Evolutionary conservation across 2,888 invertebrate genomes (phyloP), one percentile per base, ranked within the genome.

Genomic region (Sphaerophoria rueppellii): DNA sequence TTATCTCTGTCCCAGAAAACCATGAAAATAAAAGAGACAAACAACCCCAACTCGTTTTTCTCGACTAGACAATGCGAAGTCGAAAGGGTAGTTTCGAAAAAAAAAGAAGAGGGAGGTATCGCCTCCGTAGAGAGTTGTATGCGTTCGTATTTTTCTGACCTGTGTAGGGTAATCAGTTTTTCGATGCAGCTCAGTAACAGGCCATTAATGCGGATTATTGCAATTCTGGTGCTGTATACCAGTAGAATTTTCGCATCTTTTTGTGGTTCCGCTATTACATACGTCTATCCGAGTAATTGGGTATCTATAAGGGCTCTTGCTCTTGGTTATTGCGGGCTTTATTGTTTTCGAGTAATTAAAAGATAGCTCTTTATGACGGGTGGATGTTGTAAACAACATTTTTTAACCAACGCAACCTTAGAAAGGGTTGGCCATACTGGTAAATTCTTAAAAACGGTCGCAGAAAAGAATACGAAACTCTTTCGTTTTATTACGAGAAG

Each of bases 131-230:
- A 24, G 65, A 69, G 43, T 71, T 69, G 57, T 43, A 32, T 72
- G 24, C 24, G 61, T 72, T 37, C 9, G 14, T 71, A 43, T 58
- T 70, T 76, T 70, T 67, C 71, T 79, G 79, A 83, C 83, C 83
- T 83, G 83, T 69, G 79, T 83, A 75, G 71, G 60, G 71, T 34
- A n/a, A 74, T 63, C 61, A 16, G 54, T 57, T 46, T 60, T 57
- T 72, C 35, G 11, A 32, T 24, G 4, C 0, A n/a, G 40, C 7
- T 16, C 40, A 35, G 32, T 24, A 4, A 46, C n/a, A 60, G 65
- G 50, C 67, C 57, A 80, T 83, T 83, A 83, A 76, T 72, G 75
- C 57, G 79, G 80, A 80, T 83, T 79, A 83, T 72, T 79, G 79
- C 80, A 75, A 50, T 75, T 83, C 57, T 40, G 9, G 74, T 65